Base-by-base conservation (phyloP, 2,113 vertebrate genomes). In the Ceyx melanurus region DNA sequence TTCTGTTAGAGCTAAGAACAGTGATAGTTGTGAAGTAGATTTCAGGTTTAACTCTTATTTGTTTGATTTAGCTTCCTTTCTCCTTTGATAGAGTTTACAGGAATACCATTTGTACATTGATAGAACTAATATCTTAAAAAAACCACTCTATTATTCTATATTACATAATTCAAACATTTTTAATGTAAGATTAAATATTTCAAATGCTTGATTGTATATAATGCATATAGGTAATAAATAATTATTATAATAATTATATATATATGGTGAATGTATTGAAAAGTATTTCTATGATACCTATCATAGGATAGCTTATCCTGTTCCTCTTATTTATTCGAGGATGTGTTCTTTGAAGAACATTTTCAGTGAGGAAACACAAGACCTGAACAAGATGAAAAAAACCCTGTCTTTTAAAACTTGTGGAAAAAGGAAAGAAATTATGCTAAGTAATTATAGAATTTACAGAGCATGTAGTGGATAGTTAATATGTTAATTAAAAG, bases 21-120 rank as follows among this genome's bases (percentile, higher is more conserved):
- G 20, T 48, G 21, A 67, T 51, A 77, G 60, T 50, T 84, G 73
- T 90, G 79, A 50, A 92, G 56, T 54, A 46, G n/a, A 85, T 74
- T 94, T 71, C 37, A 87, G 28, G 35, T 68, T 92, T 87, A 86
- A 82, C 82, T 96, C n/a, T 48, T 56, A 17, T 60, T 89, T 94
- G 20, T 78, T 87, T 92, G 60, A 82, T 64, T 94, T 92, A 53
- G 15, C 31, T 11, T 86, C 23, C n/a, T 50, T 75, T 82, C 29
- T 78, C 23, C 31, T 40, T 14, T 40, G 4, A 50, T 12, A 45
- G 45, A 35, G 31, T 77, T 84, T 77, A 33, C n/a, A 65, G 9
- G 31, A 81, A 8, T 37, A 82, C 10, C 4, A 15, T 19, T 78
- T n/a, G 2, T 51, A 65, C 17, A 18, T 46, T 73, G 3, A 6